Evolutionary conservation across 2,113 vertebrate species (phyloP), one percentile per base, ranked within the genome.

Genomic region (Cinclus cinclus): DNA sequence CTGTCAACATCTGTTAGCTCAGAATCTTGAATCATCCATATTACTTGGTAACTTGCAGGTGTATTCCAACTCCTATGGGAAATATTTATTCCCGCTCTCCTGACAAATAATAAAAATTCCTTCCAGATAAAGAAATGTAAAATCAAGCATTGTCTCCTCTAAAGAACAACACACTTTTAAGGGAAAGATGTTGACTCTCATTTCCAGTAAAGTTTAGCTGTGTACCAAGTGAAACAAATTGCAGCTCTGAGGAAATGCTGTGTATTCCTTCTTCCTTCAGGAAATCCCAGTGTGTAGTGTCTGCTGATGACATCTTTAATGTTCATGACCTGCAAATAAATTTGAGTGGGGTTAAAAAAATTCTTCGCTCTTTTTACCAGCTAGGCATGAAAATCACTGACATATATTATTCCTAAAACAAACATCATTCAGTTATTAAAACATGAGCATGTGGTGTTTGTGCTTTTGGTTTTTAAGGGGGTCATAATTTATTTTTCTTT

Each of bases 391-490:
- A 81, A 62, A 77, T 35, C 15, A 55, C 4, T 8, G 25, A 30
- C 7, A 8, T 10, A 56, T 19, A 14, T 23, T 35, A 50, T 69
- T 22, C 23, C 15, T 89, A 5, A 15, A 39, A 33, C 3, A 11
- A 75, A 31, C 3, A 3, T 18, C 9, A 80, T 52, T 28, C 9
- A 30, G 6, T 44, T 60, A 22, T 30, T 62, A 59, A 70, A 55
- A 44, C 3, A n/a, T 15, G 16, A 46, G 47, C 7, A 2, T 30
- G 13, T 27, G n/a, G 3, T 2, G 0, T 21, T 31, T 9, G 19
- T 15, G 5, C 0, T 6, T 59, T 60, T 18, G 10, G 4, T 47
- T 70, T 83, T 74, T 65, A 35, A 68, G 58, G 18, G 18, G 16
- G 23, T 81, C 63, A 25, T 78, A 15, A 60, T 31, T 62, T 82